Evolutionary conservation across 2,113 vertebrate species (phyloP).

Genomic region (Eudorcas thomsonii): DNA sequence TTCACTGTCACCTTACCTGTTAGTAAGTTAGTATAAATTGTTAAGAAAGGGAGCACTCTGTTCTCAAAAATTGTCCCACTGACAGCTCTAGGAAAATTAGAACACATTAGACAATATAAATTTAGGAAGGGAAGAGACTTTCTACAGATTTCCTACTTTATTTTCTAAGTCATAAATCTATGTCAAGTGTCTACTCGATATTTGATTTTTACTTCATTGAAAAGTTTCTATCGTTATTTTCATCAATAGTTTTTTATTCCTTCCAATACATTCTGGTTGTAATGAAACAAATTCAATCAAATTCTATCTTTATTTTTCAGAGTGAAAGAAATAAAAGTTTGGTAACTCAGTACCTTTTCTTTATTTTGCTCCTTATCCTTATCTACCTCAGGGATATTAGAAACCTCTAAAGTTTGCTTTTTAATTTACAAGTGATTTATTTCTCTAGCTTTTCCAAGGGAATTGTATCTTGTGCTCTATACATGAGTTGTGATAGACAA

Average conservation of each 20-base stretch:
- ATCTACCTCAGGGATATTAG: background rate
- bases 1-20: background rate
- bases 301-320: background rate
- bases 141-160: background rate
- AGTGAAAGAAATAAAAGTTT: background rate
- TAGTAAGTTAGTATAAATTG: background rate
- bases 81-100: background rate
- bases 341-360: background rate
- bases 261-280: background rate
- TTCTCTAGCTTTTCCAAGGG: background rate
- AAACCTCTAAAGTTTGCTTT: background rate
- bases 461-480: background rate
- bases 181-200: background rate
- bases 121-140: background rate
- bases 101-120: background rate
- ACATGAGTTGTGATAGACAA: background rate
- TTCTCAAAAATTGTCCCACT: background rate
- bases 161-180: background rate
- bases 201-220: background rate
- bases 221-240: conserved; percentile 12
- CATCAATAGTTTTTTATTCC: background rate
- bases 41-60: background rate
- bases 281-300: background rate
- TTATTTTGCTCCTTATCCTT: background rate
- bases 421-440: background rate